Evolutionary conservation across 2,888 invertebrate genomes (phyloP).

Genomic region (Hylaea fasciaria): DNA sequence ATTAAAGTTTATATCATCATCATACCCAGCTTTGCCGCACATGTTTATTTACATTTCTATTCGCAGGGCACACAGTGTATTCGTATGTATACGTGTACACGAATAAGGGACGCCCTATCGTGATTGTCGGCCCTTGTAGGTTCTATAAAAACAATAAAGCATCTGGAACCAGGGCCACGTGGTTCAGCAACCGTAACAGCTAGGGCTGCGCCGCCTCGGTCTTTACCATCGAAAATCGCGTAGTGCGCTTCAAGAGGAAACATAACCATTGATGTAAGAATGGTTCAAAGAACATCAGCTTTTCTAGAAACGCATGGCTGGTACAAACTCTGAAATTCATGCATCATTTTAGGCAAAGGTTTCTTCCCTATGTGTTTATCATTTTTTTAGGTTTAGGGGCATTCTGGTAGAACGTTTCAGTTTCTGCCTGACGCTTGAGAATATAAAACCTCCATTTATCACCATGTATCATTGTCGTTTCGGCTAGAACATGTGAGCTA

Average conservation of each 20-base stretch:
- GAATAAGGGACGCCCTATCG: constrained; percentile 36
- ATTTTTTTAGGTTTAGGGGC: too few relatives aligned
- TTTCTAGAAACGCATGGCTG: neutral
- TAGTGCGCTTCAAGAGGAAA: constrained; percentile 26
- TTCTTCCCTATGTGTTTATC: neutral
- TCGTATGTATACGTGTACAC: neutral
- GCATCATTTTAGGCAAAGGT: too few relatives aligned
- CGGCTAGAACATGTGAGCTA: too few relatives aligned
- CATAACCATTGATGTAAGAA: constrained; percentile 35
- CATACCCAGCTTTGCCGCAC: too few relatives aligned
- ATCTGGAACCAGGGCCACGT: constrained; percentile 50
- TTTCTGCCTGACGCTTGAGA: too few relatives aligned
- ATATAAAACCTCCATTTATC: too few relatives aligned
- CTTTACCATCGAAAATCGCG: constrained; percentile 20
- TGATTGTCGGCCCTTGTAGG: constrained; percentile 51
- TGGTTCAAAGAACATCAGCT: constrained; percentile 11
- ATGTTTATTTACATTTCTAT: too few relatives aligned
- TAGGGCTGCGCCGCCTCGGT: constrained; percentile 37
- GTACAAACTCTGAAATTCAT: too few relatives aligned
- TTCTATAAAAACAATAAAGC: constrained; percentile 57
- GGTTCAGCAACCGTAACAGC: constrained; percentile 56
- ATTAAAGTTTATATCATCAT: too few relatives aligned
- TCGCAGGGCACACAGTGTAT: too few relatives aligned
- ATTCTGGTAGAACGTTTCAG: too few relatives aligned
- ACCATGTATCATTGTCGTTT: too few relatives aligned